phyloP scores from a whole-genome alignment of 1,140 invertebrate species.

The Zaprionus lachaisei region DNA sequence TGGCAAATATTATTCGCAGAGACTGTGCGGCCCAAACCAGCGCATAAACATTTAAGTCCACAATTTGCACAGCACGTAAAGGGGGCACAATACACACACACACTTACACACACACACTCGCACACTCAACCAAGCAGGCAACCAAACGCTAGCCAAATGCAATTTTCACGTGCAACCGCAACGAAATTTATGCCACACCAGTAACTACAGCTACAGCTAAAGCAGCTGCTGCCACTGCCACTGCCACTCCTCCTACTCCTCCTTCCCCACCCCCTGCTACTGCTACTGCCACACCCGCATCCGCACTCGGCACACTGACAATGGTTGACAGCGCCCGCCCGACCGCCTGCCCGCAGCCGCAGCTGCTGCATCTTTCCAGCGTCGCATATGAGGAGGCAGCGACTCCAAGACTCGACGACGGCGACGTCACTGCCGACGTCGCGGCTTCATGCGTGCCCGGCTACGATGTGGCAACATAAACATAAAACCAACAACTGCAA shows the following conservation, averaged over 20 bases:
- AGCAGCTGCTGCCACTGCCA: conserved; percentile 37
- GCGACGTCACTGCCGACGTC: conserved; percentile 19
- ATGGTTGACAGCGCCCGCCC: conserved; percentile 59
- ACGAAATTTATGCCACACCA: conserved; percentile 81
- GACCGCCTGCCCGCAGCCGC: conserved; percentile 43
- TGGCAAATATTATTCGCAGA: conserved; percentile 39
- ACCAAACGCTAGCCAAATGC: conserved; percentile 74
- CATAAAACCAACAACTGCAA: conserved; percentile 58
- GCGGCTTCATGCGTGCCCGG: conserved; percentile 62
- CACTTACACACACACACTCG: conserved; percentile 22
- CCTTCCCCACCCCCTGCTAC: conserved; percentile 5
- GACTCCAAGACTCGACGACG: conserved; percentile 32
- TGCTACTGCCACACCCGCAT: conserved; percentile 17
- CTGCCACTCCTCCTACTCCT: conserved; percentile 6
- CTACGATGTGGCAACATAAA: conserved; percentile 77
- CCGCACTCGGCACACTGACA: conserved; percentile 49
- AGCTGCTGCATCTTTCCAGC: conserved; percentile 59
- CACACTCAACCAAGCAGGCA: conserved; percentile 23
- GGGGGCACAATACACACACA: conserved; percentile 34
- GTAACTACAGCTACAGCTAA: conserved; percentile 64
- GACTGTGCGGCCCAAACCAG: conserved; percentile 44
- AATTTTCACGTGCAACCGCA: conserved; percentile 83
- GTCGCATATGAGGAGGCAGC: conserved; percentile 28
- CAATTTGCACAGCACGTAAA: conserved; percentile 75
- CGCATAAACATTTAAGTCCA: conserved; percentile 81